Evolutionary conservation across 2,888 invertebrate species (phyloP).

Genomic region (Brachypalpus laphriformis): DNA sequence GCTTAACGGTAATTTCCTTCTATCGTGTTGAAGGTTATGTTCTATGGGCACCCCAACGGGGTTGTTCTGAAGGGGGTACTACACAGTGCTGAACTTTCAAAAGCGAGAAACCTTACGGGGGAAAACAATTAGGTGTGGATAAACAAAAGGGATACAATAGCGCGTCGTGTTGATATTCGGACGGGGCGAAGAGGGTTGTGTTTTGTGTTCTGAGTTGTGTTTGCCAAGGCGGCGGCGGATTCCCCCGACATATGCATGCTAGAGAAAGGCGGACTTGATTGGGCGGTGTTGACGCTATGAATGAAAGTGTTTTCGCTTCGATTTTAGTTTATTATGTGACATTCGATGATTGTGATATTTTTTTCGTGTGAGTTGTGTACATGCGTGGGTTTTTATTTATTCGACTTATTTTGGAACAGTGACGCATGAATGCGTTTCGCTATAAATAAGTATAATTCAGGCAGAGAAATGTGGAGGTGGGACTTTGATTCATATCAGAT

Average conservation of each 20-base stretch:
- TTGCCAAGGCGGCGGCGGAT: slow-evolving; percentile 3
- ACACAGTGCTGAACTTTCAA: not conserved
- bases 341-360: slow-evolving; percentile 43
- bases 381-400: slow-evolving; percentile 8
- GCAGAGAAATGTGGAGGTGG: no score
- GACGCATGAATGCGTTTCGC: not conserved
- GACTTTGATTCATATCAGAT: not conserved
- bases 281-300: slow-evolving; percentile 39
- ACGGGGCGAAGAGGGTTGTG: not conserved
- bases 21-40: slow-evolving; percentile 39
- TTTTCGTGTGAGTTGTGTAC: slow-evolving; percentile 30
- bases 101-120: slow-evolving; percentile 4
- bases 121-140: slow-evolving; percentile 71
- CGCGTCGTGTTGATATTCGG: slow-evolving; percentile 34
- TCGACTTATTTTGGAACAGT: slow-evolving; percentile 15
- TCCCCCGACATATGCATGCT: not conserved
- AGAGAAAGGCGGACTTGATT: not conserved
- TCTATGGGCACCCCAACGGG: not conserved
- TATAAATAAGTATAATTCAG: not conserved
- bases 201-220: slow-evolving; percentile 20
- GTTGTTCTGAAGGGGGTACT: no score
- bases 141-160: slow-evolving; percentile 46
- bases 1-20: slow-evolving; percentile 69
- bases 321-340: slow-evolving; percentile 56
- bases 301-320: slow-evolving; percentile 50